These are phyloP conservation scores for Neodiprion pinetum DNA, from an alignment of 1,140 invertebrate species.

Conservation along the genomic window DNA sequence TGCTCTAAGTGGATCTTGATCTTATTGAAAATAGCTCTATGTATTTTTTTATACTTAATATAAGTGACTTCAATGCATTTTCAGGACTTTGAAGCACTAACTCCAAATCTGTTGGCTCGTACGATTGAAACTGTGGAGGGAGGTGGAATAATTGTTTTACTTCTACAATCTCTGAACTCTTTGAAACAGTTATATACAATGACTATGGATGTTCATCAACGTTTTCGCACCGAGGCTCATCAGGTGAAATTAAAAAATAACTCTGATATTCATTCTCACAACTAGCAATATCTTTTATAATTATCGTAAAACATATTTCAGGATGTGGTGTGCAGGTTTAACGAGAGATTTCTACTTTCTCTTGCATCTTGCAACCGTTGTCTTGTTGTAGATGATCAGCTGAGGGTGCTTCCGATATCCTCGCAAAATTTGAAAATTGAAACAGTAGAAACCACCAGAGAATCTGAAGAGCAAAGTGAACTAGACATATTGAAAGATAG, in stretches of 20 bases:
- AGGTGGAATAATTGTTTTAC: slow-evolving; percentile 90
- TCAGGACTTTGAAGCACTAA: slow-evolving; percentile 98
- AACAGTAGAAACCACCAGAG: slow-evolving; percentile 65
- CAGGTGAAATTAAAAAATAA: slow-evolving; percentile 51
- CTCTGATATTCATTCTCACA: slow-evolving; percentile 15
- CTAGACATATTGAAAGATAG: slow-evolving; percentile 77
- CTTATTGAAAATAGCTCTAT: too few species aligned
- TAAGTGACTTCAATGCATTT: slow-evolving; percentile 32
- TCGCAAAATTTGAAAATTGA: slow-evolving; percentile 84
- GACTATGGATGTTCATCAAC: slow-evolving; percentile 98
- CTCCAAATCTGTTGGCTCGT: slow-evolving; percentile 96
- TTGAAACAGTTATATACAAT: slow-evolving; percentile 95
- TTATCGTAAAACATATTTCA: slow-evolving; percentile 25
- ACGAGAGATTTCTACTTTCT: slow-evolving; percentile 95
- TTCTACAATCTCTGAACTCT: slow-evolving; percentile 86
- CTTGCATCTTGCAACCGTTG: slow-evolving; percentile 87
- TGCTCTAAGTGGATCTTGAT: too few species aligned
- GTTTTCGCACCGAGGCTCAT: slow-evolving; percentile 93
- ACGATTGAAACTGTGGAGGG: slow-evolving; percentile 99
- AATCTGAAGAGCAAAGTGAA: slow-evolving; percentile 64
- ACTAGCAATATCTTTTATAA: not conserved
- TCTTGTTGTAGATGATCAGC: slow-evolving; percentile 92
- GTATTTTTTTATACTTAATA: not conserved
- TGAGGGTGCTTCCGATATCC: slow-evolving; percentile 92
- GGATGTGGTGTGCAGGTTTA: slow-evolving; percentile 93